Evolutionary conservation across 2,797 vertebrate species (phyloP), one percentile per base, ranked within the genome.

Genomic region (Geotria australis): DNA sequence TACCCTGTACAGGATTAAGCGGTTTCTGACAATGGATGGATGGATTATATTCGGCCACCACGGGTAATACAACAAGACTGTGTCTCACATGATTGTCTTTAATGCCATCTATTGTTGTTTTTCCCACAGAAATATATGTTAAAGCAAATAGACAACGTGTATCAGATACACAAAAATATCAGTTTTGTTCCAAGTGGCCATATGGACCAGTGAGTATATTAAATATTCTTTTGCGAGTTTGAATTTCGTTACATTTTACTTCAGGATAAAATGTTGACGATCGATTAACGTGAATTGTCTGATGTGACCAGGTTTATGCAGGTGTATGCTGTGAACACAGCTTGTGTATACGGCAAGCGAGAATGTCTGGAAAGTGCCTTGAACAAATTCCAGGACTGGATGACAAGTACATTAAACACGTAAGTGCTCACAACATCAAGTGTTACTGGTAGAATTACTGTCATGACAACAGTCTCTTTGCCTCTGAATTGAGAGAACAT

Each of bases 301-400:
- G 24, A 38, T 45, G 46, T 46, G 65, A 57, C 6, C 58, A 79
- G 77, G 61, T 60, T 64, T 61, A 70, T 47, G 61, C 74, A 77
- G 66, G 64, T 71, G 46, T 60, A 47, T 3, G 71, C 73, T 57
- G 61, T 77, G 10, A 1, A 61, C 1, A 6, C 73, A 10, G 75
- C 75, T 5, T 79, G 77, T 61, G 60, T 58, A 59, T 68, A 61
- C 11, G 73, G 64, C 11, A 62, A 73, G 58, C 59, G 62, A 15
- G 62, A 65, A 9, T 79, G 77, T 46, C 5, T 59, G 13, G 2
- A 2, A 0, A 73, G 73, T 71, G 73, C 64, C 8, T 58, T 1
- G 10, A 2, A 3, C 1, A 61, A 64, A 61, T 79, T 70, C 46
- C 6, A 56, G 1, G 1, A 56, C 1, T 76, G 73, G 73, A 76